Percentiles rank a stretch among this genome's conserved stretches.
Evolutionary conservation across 2,797 vertebrate genomes (phyloP).

Genomic region (Tragelaphus eurycerus): DNA sequence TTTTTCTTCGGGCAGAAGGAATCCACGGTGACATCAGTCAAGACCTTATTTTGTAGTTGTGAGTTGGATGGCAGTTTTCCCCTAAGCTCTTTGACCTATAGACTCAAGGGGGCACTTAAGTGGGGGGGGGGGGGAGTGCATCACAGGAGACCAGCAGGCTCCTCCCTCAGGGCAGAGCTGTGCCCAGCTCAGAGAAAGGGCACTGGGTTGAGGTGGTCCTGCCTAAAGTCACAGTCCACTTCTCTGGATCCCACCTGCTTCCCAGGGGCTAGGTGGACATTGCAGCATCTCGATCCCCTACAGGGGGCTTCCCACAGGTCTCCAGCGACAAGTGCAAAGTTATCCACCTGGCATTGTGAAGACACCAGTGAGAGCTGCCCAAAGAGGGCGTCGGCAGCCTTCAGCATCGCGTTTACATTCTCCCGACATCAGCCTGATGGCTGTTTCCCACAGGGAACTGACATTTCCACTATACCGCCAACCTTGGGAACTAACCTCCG

Average conservation of each 20-base stretch:
- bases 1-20: neutral
- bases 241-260: neutral
- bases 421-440: neutral
- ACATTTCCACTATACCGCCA: neutral
- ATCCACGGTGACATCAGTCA: accelerated
- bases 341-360: accelerated
- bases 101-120: neutral
- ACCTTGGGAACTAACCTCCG: accelerated
- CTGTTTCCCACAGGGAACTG: neutral
- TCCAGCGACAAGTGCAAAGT: neutral
- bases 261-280: neutral
- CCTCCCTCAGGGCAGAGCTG: neutral
- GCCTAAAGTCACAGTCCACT: accelerated
- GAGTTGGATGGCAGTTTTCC: neutral
- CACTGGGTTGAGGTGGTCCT: accelerated
- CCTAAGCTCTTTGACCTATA: neutral
- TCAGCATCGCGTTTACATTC: accelerated
- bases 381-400: accelerated
- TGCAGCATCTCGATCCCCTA: accelerated
- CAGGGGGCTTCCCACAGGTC: neutral
- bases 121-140: accelerated
- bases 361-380: too few species aligned
- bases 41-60: neutral
- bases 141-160: accelerated
- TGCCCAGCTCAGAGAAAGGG: neutral